Evolutionary conservation across 2,797 vertebrate species (phyloP).

Genomic region (Lepilemur ruficaudatus): DNA sequence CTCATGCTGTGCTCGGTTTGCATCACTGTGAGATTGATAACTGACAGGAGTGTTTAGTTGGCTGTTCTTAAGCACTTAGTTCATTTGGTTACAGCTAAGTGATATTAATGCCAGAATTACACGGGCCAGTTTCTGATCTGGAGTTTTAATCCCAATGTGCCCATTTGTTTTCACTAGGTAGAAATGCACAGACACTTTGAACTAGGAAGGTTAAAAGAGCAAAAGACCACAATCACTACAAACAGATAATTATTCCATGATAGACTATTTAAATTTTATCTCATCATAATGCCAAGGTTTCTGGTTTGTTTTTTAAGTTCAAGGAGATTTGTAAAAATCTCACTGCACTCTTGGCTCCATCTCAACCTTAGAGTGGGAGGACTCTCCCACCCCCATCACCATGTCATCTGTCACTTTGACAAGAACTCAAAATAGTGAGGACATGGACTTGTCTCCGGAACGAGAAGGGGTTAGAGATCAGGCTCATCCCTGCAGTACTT

Average conservation of each 20-base stretch:
- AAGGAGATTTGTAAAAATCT: background rate
- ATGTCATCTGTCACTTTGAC: background rate
- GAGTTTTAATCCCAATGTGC: conserved; percentile 25
- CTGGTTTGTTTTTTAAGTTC: background rate
- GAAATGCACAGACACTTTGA: background rate
- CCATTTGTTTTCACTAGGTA: conserved; percentile 37
- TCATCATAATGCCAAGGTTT: background rate
- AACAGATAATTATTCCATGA: background rate
- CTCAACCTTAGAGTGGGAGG: background rate
- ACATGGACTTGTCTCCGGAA: background rate
- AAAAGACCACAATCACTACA: conserved; percentile 14
- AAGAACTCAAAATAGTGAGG: background rate
- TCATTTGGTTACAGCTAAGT: conserved; percentile 22
- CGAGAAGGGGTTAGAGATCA: background rate
- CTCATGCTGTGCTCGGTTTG: background rate
- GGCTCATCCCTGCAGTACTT: background rate
- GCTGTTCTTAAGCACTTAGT: conserved; percentile 8
- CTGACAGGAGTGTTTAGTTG: background rate
- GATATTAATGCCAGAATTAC: background rate
- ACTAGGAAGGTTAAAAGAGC: background rate
- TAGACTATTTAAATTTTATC: conserved; percentile 22
- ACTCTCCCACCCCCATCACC: background rate
- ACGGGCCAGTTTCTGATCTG: background rate
- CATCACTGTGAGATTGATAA: background rate
- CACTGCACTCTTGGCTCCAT: background rate